Evolutionary conservation across 2,113 vertebrate genomes (phyloP), one percentile per base, ranked within the genome.

Genomic region (Atrichornis clamosus): DNA sequence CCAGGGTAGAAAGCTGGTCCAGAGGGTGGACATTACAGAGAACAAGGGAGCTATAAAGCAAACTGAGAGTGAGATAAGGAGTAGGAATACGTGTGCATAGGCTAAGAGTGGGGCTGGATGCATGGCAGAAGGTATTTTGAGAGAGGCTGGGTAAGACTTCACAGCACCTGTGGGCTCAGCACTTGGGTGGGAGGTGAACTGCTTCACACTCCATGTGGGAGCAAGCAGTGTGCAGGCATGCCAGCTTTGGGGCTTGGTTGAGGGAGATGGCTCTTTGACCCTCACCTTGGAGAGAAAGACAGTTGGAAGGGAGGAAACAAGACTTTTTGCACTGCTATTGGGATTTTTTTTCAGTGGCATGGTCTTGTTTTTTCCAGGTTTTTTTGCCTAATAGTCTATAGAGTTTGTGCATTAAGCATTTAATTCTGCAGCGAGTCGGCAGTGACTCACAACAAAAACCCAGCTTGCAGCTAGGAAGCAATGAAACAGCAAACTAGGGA

Each of bases 1-100:
- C 27, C 14, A 15, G 72, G 42, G 18, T 39, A 26, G 28, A 53
- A 77, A 55, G 13, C 33, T 80, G 30, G 12, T 64, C 33, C 6
- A 0, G 15, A 30, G 35, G 8, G 9, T 26, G 8, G 3, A 9
- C 4, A 1, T 81, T 77, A 10, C 13, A 41, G 33, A 60, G 35
- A n/a, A 2, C 7, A 5, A 49, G 42, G 13, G 15, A 80, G 67
- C 44, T 50, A 6, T 63, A 49, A 77, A 44, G 30, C 13, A 13
- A 64, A 30, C 12, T n/a, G 23, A 30, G 32, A 58, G 41, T 0
- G 42, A 85, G 75, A 47, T 82, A 72, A 95, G 56, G 47, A 50
- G 10, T 7, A 23, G 56, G 9, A 82, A 37, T 65, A 4, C n/a
- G 20, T 69, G 72, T 63, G 46, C 35, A 17, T 4, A 82, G 64